Percentiles rank a stretch among this genome's conserved stretches.
Evolutionary conservation across 2,113 vertebrate species (phyloP).

Genomic region (Perccottus glenii): DNA sequence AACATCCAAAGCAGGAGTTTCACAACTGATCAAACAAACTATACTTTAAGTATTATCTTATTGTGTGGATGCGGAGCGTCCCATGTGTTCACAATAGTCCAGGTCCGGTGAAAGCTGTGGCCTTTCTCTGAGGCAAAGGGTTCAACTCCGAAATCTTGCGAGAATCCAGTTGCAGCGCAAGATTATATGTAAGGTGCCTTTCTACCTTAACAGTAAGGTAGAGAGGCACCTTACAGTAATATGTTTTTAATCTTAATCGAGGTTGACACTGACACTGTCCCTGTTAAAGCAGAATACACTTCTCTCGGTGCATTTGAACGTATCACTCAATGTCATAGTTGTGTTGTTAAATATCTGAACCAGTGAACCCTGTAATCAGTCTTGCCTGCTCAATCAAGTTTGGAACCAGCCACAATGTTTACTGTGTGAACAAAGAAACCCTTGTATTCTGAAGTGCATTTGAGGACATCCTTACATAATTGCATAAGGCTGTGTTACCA

Average conservation of each 20-base stretch:
- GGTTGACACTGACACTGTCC: neutral
- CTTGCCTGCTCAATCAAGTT: slow-evolving; percentile 34
- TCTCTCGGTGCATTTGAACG: slow-evolving; percentile 13
- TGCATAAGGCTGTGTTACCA: slow-evolving; percentile 38
- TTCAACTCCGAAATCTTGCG: too few species aligned
- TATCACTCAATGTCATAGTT: slow-evolving; percentile 6
- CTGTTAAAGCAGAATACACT: neutral
- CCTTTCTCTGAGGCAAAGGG: too few species aligned
- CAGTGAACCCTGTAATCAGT: slow-evolving; percentile 56
- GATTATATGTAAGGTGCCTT: too few species aligned
- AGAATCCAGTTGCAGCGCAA: too few species aligned
- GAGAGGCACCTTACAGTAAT: neutral
- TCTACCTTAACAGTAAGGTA: too few species aligned
- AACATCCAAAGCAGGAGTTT: slow-evolving; percentile 12
- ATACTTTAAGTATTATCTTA: too few species aligned
- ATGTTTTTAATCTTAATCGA: neutral
- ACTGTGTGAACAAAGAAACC: slow-evolving; percentile 25
- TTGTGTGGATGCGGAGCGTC: too few species aligned
- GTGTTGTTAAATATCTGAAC: slow-evolving; percentile 22
- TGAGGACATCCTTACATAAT: slow-evolving; percentile 51
- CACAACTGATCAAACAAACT: slow-evolving; percentile 6
- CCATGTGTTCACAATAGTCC: too few species aligned
- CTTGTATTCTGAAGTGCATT: slow-evolving; percentile 15
- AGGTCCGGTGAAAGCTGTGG: too few species aligned
- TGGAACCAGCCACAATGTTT: slow-evolving; percentile 7